Conservation (phyloP, 1,140 invertebrate genomes). For the Melanaphis sacchari region DNA sequence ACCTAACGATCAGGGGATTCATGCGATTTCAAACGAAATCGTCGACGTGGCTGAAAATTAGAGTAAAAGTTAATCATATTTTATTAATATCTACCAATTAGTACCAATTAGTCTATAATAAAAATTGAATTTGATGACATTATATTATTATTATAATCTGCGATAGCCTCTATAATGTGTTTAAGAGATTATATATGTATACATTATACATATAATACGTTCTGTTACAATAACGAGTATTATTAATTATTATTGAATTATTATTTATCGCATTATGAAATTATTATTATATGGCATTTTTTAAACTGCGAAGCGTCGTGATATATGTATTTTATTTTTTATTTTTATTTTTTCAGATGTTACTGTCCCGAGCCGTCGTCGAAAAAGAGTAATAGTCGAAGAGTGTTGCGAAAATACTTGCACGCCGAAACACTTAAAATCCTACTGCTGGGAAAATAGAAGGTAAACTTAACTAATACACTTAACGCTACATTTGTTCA, state of each 20-base stretch:
- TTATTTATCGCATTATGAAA: background rate
- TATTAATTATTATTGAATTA: background rate
- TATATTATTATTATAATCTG: no score
- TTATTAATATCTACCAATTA: no score
- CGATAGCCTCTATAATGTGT: no score
- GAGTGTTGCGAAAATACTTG: constrained; percentile 49
- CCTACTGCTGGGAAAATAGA: constrained; percentile 76
- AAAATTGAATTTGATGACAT: no score
- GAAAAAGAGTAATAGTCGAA: constrained; percentile 52
- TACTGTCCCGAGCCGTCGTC: constrained; percentile 37
- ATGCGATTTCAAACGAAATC: no score
- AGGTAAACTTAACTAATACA: constrained; percentile 61
- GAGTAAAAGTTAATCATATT: no score
- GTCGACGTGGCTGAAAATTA: no score
- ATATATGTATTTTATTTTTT: background rate
- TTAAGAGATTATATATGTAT: no score
- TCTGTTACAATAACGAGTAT: no score
- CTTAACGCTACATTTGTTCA: background rate
- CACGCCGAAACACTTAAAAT: constrained; percentile 35
- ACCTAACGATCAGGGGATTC: no score
- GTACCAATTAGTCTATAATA: no score
- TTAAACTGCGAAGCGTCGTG: background rate
- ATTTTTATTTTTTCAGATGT: constrained; percentile 14
- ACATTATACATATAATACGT: no score
- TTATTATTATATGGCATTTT: background rate